Evolutionary conservation across 2,888 invertebrate species (phyloP).

Genomic region (Caenorhabditis sp.): DNA sequence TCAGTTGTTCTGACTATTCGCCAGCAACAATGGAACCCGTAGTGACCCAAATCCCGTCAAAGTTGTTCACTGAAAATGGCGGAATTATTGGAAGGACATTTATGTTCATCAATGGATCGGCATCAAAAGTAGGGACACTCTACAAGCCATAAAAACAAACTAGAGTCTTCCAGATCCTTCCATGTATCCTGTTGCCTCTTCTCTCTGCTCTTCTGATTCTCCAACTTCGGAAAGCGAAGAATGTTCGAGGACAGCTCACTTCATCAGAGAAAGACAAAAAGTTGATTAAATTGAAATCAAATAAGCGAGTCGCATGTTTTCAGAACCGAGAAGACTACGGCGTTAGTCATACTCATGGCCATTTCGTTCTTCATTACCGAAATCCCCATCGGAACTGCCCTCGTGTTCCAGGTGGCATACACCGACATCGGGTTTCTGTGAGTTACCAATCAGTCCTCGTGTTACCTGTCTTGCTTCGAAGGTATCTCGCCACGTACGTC

Average conservation of each 20-base stretch:
- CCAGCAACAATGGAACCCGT: not conserved
- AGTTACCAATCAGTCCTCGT: not conserved
- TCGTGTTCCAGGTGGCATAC: conserved; percentile 23
- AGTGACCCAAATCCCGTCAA: conserved; percentile 11
- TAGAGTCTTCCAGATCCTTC: conserved; percentile 20
- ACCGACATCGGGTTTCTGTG: conserved; percentile 11
- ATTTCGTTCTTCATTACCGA: conserved; percentile 23
- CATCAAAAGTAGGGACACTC: conserved; percentile 26
- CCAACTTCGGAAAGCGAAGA: conserved; percentile 1
- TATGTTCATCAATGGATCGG: conserved; percentile 25
- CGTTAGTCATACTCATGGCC: conserved; percentile 8
- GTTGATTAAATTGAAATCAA: not conserved
- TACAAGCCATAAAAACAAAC: too few species aligned
- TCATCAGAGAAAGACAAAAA: conserved; percentile 3
- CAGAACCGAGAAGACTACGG: conserved; percentile 13
- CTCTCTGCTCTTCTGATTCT: conserved; percentile 15
- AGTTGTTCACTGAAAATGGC: conserved; percentile 5
- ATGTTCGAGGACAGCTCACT: not conserved
- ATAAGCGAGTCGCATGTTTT: not conserved
- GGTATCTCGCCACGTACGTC: conserved; percentile 33
- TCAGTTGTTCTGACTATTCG: conserved; percentile 16
- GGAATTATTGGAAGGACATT: conserved; percentile 18
- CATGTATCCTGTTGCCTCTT: conserved; percentile 3
- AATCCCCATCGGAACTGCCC: conserved; percentile 18
- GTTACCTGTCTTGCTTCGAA: too few species aligned